These are phyloP conservation scores for Bradynema listronoti DNA, from an alignment of 1,140 invertebrate species.

Conservation along the genomic window DNA sequence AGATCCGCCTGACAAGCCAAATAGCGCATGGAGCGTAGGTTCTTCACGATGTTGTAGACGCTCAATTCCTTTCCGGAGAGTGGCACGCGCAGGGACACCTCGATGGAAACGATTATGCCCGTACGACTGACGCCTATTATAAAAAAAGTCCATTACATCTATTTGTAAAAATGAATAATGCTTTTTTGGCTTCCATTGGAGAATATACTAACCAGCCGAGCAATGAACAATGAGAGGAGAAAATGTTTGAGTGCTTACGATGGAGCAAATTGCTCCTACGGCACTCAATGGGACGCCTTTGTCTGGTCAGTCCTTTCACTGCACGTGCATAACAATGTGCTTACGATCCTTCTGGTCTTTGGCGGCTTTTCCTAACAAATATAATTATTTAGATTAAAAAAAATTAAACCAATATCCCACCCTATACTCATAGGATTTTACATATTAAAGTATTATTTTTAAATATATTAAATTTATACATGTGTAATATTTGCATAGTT, in stretches of 20 bases:
- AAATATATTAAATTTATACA: too few relatives aligned
- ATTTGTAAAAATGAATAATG: not conserved
- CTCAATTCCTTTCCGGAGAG: conserved; percentile 32
- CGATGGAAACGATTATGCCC: conserved; percentile 43
- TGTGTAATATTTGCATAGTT: too few relatives aligned
- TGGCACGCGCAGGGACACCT: conserved; percentile 32
- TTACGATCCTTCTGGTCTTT: too few relatives aligned
- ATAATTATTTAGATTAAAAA: too few relatives aligned
- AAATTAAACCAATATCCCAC: too few relatives aligned
- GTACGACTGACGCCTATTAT: conserved; percentile 37
- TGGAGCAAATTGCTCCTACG: conserved; percentile 34
- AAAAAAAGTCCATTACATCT: not conserved
- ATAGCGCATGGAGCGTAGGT: conserved; percentile 28
- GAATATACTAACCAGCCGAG: conserved; percentile 30
- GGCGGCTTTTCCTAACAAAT: too few relatives aligned
- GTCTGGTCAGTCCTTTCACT: conserved; percentile 46
- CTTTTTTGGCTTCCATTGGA: not conserved
- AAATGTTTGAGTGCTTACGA: conserved; percentile 39
- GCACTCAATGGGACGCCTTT: conserved; percentile 33
- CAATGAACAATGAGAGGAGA: conserved; percentile 42
- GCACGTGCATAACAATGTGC: conserved; percentile 38
- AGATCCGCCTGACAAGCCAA: conserved; percentile 47
- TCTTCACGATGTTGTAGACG: conserved; percentile 42
- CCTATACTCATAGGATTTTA: too few relatives aligned
- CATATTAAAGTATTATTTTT: too few relatives aligned